phyloP scores from a whole-genome alignment of 2,113 vertebrate genomes.

The Xenus cinereus region DNA sequence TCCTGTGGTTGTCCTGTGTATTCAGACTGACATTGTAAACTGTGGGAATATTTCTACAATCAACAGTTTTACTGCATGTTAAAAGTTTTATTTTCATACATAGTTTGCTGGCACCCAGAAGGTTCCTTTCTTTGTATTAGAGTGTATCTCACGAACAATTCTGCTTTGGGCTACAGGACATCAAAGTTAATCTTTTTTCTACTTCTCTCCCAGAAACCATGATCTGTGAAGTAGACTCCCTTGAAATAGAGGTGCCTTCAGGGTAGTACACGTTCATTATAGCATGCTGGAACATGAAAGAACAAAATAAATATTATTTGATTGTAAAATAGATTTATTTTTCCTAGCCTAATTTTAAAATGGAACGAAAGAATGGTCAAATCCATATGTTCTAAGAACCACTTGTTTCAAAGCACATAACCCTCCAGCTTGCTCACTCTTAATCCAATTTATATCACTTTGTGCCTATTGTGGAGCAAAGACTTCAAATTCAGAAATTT shows the following conservation, averaged over 20 bases:
- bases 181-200: not conserved
- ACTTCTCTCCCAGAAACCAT: not conserved
- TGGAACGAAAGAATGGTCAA: not conserved
- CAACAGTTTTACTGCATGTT: not conserved
- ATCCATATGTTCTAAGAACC: not conserved
- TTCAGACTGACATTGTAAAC: not conserved
- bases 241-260: not conserved
- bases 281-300: not conserved
- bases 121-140: not conserved
- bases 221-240: not conserved
- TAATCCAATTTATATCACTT: not conserved
- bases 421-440: not conserved
- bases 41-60: not conserved
- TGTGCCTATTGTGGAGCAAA: not conserved
- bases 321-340: slow-evolving; percentile 1
- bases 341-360: not conserved
- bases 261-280: not conserved
- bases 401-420: not conserved
- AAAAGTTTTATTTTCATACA: not conserved
- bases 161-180: not conserved
- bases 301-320: not conserved
- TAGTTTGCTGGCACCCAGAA: not conserved
- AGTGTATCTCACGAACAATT: not conserved
- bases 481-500: not conserved
- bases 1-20: not conserved